These are phyloP conservation scores for Pipra filicauda DNA, from an alignment of 2,113 vertebrate genomes.

Conservation along the genomic window DNA sequence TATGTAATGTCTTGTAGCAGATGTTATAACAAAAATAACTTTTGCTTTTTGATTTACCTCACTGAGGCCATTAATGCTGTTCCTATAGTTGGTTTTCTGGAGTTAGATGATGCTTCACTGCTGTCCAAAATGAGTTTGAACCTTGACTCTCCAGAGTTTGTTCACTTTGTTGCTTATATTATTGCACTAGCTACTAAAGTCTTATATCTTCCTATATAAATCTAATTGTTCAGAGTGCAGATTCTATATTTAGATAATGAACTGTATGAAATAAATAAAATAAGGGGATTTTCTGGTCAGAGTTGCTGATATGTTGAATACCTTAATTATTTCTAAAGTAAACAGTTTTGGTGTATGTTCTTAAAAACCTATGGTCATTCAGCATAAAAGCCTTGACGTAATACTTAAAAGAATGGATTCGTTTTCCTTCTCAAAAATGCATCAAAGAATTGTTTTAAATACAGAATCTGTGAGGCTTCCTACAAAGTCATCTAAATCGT, in stretches of 20 bases:
- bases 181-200: slow-evolving; percentile 67
- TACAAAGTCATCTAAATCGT: slow-evolving; percentile 72
- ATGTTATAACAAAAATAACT: slow-evolving; percentile 69
- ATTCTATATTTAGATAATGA: slow-evolving; percentile 67
- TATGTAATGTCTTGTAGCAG: slow-evolving; percentile 72
- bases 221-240: slow-evolving; percentile 65
- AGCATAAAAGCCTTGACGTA: slow-evolving; percentile 64
- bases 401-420: slow-evolving; percentile 69
- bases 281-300: slow-evolving; percentile 52
- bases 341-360: slow-evolving; percentile 68
- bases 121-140: slow-evolving; percentile 68
- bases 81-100: slow-evolving; percentile 66
- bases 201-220: slow-evolving; percentile 64
- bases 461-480: slow-evolving; percentile 63
- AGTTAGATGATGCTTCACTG: slow-evolving; percentile 54
- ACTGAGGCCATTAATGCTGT: slow-evolving; percentile 73
- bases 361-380: slow-evolving; percentile 68
- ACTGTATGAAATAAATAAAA: slow-evolving; percentile 82
- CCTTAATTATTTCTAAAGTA: slow-evolving; percentile 66
- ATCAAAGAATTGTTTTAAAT: slow-evolving; percentile 69
- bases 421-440: slow-evolving; percentile 70
- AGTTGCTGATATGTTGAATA: slow-evolving; percentile 54
- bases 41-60: slow-evolving; percentile 70
- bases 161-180: slow-evolving; percentile 69
- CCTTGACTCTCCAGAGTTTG: slow-evolving; percentile 63